phyloP scores from a whole-genome alignment of 2,888 invertebrate species.

The Yponomeuta malinellus region DNA sequence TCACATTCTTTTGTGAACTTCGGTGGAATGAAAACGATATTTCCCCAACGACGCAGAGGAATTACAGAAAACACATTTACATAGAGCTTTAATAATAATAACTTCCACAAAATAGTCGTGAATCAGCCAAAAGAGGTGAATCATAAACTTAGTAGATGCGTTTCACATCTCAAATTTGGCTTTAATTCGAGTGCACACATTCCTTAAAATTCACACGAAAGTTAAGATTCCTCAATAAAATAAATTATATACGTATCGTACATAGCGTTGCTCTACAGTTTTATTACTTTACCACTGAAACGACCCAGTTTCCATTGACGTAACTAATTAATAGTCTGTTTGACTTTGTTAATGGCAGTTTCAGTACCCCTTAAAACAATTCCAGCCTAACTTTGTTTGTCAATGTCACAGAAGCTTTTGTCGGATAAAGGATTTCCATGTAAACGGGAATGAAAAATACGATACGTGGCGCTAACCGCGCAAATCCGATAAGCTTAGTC shows the following conservation, averaged over 20 bases:
- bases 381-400: neutral
- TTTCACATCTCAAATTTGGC: too few species aligned
- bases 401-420: neutral
- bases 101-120: too few species aligned
- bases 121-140: too few species aligned
- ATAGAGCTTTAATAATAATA: too few species aligned
- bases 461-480: conserved; percentile 23
- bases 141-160: too few species aligned
- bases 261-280: neutral
- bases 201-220: too few species aligned
- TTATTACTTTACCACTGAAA: neutral
- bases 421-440: neutral
- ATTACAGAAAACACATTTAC: too few species aligned
- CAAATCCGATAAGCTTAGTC: conserved; percentile 49
- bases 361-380: neutral
- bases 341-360: neutral
- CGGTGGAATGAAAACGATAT: too few species aligned
- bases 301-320: neutral
- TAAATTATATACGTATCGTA: neutral
- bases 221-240: neutral
- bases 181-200: too few species aligned
- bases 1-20: too few species aligned
- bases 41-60: too few species aligned
- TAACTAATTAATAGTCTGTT: neutral
- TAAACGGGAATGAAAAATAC: neutral